phyloP scores from a whole-genome alignment of 2,888 invertebrate genomes.

The Melinaea marsaeus region DNA sequence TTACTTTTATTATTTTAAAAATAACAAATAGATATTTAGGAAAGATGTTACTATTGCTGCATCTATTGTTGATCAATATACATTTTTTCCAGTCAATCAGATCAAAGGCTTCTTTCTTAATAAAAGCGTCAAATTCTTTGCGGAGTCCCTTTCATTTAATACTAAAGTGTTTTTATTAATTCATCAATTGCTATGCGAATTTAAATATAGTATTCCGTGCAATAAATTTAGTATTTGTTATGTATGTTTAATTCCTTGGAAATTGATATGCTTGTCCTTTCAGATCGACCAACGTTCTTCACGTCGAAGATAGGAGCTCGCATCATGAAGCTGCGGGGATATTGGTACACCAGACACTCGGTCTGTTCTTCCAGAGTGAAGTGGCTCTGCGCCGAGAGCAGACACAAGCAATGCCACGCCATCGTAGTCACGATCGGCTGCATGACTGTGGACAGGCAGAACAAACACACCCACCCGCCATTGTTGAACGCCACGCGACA shows the following conservation, averaged over 20 bases:
- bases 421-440: slow-evolving; percentile 66
- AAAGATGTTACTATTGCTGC: too few species aligned
- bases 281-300: slow-evolving; percentile 64
- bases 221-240: too few species aligned
- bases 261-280: slow-evolving; percentile 20
- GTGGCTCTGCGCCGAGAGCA: slow-evolving; percentile 65
- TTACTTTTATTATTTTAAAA: too few species aligned
- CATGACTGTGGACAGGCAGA: slow-evolving; percentile 59
- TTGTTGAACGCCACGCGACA: slow-evolving; percentile 28
- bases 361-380: slow-evolving; percentile 68
- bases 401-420: slow-evolving; percentile 58
- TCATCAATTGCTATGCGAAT: too few species aligned
- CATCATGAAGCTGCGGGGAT: slow-evolving; percentile 64
- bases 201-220: too few species aligned
- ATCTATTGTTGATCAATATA: too few species aligned
- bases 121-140: too few species aligned
- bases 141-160: too few species aligned
- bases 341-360: slow-evolving; percentile 66
- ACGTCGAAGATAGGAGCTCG: slow-evolving; percentile 62
- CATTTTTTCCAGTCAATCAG: too few species aligned
- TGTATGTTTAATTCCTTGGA: neutral
- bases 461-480: slow-evolving; percentile 63
- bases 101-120: too few species aligned
- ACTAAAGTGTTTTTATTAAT: too few species aligned
- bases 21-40: too few species aligned